Conservation (phyloP, 92 coral and sea anemone species). For the Chrysogorgia sp. region DNA sequence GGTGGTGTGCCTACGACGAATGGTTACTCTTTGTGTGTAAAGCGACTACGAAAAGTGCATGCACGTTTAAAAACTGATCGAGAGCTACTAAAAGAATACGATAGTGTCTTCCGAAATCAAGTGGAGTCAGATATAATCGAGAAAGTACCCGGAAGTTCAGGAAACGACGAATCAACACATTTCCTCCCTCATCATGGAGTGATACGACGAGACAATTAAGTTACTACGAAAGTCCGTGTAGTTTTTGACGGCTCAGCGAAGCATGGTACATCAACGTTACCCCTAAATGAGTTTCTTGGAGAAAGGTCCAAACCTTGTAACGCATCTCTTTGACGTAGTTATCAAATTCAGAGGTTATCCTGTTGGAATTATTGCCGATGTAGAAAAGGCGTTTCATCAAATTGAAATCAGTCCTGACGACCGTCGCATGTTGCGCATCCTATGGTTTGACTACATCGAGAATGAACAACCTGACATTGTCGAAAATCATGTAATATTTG, state of each 20-base stretch:
- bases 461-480: slow-evolving; percentile 6
- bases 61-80: background rate
- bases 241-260: too few species aligned
- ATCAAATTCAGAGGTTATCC: slow-evolving; percentile 15
- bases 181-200: background rate
- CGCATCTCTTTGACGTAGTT: background rate
- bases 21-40: background rate
- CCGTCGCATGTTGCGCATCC: background rate
- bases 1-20: slow-evolving; percentile 7
- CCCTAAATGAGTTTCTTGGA: slow-evolving; percentile 2
- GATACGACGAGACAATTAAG: background rate
- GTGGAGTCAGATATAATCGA: slow-evolving; percentile 11
- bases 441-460: slow-evolving; percentile 16
- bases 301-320: slow-evolving; percentile 16
- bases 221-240: background rate
- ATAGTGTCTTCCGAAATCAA: slow-evolving; percentile 1
- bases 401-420: slow-evolving; percentile 19
- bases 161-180: background rate
- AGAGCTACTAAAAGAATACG: background rate
- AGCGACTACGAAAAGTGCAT: background rate
- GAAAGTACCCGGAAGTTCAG: background rate
- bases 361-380: slow-evolving; percentile 1
- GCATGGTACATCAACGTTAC: background rate
- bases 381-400: slow-evolving; percentile 26
- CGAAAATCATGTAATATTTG: too few species aligned